Conservation (phyloP, 2,888 invertebrate genomes). For the Tupiocoris notatus region DNA sequence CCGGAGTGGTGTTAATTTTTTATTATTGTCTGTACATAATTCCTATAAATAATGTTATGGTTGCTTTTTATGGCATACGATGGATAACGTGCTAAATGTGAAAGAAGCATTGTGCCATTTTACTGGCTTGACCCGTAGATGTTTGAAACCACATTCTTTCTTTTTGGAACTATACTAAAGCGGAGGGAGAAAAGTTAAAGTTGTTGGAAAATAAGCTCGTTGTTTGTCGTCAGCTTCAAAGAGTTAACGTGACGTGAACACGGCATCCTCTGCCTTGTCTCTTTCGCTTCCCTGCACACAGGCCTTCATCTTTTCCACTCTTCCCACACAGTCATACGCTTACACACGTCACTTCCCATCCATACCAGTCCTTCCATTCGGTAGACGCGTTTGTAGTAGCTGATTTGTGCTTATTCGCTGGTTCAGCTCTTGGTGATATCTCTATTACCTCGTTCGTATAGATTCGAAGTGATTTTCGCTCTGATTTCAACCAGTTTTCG, state of each 20-base stretch:
- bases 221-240: neutral
- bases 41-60: no score
- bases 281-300: neutral
- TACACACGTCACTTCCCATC: neutral
- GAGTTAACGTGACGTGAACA: neutral
- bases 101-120: no score
- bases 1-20: no score
- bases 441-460: neutral
- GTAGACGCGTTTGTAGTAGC: neutral
- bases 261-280: neutral
- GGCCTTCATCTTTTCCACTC: neutral
- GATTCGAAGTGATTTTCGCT: neutral
- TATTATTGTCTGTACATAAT: no score
- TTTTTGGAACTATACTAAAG: no score
- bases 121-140: no score
- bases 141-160: no score
- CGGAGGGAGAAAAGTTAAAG: neutral
- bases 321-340: constrained; percentile 1
- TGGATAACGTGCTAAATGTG: no score
- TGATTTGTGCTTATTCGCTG: neutral
- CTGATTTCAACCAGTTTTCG: no score
- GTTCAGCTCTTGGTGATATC: neutral
- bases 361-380: neutral
- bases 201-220: neutral
- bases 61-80: no score